These are phyloP conservation scores for Phragmatobia fuliginosa DNA, from an alignment of 2,888 invertebrate species.

Conservation along the genomic window DNA sequence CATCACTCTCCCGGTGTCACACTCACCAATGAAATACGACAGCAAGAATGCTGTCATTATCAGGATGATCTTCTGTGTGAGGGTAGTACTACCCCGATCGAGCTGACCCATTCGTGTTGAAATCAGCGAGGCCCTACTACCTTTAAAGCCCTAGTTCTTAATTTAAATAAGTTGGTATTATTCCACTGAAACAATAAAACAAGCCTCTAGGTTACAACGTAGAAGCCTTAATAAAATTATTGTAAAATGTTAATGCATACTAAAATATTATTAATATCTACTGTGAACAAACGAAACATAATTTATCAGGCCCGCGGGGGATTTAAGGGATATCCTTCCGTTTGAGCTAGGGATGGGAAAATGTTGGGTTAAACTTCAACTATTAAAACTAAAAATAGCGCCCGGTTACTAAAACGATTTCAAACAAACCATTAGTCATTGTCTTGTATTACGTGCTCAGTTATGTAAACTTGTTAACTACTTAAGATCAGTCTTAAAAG, in stretches of 20 bases:
- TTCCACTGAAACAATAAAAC: not conserved
- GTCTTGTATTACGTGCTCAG: not conserved
- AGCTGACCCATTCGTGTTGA: too few relatives aligned
- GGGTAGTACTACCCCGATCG: too few relatives aligned
- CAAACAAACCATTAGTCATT: not conserved
- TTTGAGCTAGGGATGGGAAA: conserved; percentile 29
- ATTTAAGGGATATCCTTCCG: conserved; percentile 49
- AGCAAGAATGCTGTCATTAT: too few relatives aligned
- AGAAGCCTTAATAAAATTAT: conserved; percentile 24
- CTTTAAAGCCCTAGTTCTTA: not conserved
- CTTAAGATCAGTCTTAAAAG: not conserved
- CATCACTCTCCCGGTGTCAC: too few relatives aligned
- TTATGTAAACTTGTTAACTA: not conserved
- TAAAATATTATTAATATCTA: conserved; percentile 30
- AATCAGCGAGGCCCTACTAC: not conserved
- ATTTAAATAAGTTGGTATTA: not conserved
- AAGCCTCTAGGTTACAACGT: not conserved
- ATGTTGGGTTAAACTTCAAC: not conserved
- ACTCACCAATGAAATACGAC: too few relatives aligned
- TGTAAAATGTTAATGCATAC: conserved; percentile 24
- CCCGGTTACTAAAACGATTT: not conserved
- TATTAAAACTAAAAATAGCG: not conserved
- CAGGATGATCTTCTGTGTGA: too few relatives aligned
- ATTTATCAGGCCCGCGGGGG: conserved; percentile 28
- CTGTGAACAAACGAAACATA: conserved; percentile 26